phyloP scores from a whole-genome alignment of 2,888 invertebrate genomes.

The Galeopsomyia nigrocyanea region DNA sequence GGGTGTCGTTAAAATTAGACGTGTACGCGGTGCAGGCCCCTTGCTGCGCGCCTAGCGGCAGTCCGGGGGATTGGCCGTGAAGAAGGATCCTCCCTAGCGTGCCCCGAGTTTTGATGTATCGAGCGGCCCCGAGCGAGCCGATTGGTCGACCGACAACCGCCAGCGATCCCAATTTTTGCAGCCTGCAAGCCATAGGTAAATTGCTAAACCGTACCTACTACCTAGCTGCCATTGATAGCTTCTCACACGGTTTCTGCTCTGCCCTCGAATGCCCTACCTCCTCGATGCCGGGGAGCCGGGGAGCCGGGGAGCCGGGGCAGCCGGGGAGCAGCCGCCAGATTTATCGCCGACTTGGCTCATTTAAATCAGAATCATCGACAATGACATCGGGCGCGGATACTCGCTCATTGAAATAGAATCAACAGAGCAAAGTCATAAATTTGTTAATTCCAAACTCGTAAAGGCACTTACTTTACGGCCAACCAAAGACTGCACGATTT shows the following conservation, averaged over 20 bases:
- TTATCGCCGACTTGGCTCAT: constrained; percentile 37
- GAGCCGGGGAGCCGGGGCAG: background rate
- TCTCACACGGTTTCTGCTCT: no score
- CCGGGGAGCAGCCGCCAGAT: constrained; percentile 18
- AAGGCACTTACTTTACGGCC: constrained; percentile 37
- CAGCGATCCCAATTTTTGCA: constrained; percentile 26
- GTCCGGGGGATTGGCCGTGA: constrained; percentile 4
- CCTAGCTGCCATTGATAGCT: constrained; percentile 23
- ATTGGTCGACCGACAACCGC: constrained; percentile 55
- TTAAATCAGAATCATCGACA: constrained; percentile 43
- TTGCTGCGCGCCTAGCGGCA: constrained; percentile 46
- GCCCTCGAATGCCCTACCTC: constrained; percentile 12
- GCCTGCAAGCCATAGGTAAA: constrained; percentile 40
- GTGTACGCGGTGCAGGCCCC: constrained; percentile 52
- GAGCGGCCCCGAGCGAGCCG: constrained; percentile 19
- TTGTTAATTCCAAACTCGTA: constrained; percentile 48
- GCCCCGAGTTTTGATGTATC: constrained; percentile 48
- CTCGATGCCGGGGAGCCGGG: background rate
- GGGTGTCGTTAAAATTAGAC: constrained; percentile 67
- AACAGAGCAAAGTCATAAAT: constrained; percentile 45
- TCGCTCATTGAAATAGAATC: constrained; percentile 45
- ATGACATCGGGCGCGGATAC: constrained; percentile 33
- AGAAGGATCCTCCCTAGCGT: constrained; percentile 53
- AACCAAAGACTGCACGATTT: constrained; percentile 34
- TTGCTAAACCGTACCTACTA: constrained; percentile 31